phyloP scores from a whole-genome alignment of 2,797 vertebrate species.

The Pygocentrus nattereri region DNA sequence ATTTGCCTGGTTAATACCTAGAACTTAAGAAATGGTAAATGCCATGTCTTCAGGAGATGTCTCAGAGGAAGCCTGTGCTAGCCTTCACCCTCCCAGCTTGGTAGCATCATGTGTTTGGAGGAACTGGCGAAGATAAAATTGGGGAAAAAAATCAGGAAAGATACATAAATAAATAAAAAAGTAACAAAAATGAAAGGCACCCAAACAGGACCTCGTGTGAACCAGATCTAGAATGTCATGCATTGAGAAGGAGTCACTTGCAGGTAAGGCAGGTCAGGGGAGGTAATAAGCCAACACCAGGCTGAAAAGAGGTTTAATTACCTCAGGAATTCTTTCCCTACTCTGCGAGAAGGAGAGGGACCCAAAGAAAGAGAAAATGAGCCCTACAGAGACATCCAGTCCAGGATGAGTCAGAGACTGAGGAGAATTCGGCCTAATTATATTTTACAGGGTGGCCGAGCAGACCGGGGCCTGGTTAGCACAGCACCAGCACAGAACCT shows the following conservation, averaged over 20 bases:
- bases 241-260: neutral
- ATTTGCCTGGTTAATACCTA: too few relatives aligned
- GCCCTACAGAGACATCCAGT: constrained; percentile 30
- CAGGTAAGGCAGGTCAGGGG: neutral
- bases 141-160: too few relatives aligned
- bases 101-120: too few relatives aligned
- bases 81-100: too few relatives aligned
- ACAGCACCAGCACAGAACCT: constrained; percentile 49
- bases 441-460: constrained; percentile 60
- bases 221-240: neutral
- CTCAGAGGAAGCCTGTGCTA: too few relatives aligned
- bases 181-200: neutral
- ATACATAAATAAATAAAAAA: too few relatives aligned
- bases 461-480: constrained; percentile 54
- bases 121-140: too few relatives aligned
- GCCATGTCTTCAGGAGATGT: too few relatives aligned
- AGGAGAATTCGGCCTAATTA: constrained; percentile 59
- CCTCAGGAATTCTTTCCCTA: constrained; percentile 1
- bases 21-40: too few relatives aligned
- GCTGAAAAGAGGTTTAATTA: constrained; percentile 36
- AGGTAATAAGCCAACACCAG: neutral
- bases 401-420: constrained; percentile 33
- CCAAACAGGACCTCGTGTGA: neutral
- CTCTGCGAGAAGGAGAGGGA: neutral
- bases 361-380: constrained; percentile 36